Conservation (phyloP, 2,797 vertebrate genomes). For the Chaenodraco wilsoni region DNA sequence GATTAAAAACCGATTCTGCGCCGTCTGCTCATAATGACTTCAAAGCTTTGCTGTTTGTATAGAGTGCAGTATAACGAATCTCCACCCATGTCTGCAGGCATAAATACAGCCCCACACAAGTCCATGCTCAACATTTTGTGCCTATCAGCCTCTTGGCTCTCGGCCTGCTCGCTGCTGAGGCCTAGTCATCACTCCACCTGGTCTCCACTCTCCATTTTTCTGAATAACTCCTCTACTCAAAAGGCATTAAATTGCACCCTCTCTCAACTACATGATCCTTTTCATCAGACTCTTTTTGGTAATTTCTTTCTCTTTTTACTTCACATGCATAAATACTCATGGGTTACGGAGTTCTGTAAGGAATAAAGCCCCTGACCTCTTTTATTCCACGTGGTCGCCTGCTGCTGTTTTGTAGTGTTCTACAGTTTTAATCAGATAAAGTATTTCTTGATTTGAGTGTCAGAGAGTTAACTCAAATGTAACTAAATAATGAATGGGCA, state of each 20-base stretch:
- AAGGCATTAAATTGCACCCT: slow-evolving; percentile 52
- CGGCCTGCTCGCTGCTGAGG: slow-evolving; percentile 47
- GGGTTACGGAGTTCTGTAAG: neutral
- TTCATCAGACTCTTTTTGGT: slow-evolving; percentile 33
- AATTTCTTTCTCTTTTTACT: slow-evolving; percentile 31
- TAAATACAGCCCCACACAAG: slow-evolving; percentile 50
- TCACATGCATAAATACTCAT: slow-evolving; percentile 16
- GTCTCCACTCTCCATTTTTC: slow-evolving; percentile 54
- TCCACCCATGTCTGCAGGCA: slow-evolving; percentile 48
- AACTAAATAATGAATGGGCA: slow-evolving; percentile 56
- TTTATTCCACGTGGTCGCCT: neutral
- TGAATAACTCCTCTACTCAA: slow-evolving; percentile 57
- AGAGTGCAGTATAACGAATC: slow-evolving; percentile 34
- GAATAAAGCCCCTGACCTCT: slow-evolving; percentile 27
- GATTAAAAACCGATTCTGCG: slow-evolving; percentile 49
- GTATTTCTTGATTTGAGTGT: slow-evolving; percentile 34
- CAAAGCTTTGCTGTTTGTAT: slow-evolving; percentile 38
- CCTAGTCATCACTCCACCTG: slow-evolving; percentile 61
- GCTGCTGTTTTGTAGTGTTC: slow-evolving; percentile 2
- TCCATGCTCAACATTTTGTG: slow-evolving; percentile 45
- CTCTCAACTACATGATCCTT: slow-evolving; percentile 34
- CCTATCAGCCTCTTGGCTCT: slow-evolving; percentile 55
- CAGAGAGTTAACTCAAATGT: slow-evolving; percentile 35
- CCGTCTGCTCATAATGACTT: slow-evolving; percentile 18
- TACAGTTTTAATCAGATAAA: slow-evolving; percentile 11